These are phyloP conservation scores for Medauroidea extradentata DNA, from an alignment of 1,140 invertebrate genomes.

Conservation along the genomic window DNA sequence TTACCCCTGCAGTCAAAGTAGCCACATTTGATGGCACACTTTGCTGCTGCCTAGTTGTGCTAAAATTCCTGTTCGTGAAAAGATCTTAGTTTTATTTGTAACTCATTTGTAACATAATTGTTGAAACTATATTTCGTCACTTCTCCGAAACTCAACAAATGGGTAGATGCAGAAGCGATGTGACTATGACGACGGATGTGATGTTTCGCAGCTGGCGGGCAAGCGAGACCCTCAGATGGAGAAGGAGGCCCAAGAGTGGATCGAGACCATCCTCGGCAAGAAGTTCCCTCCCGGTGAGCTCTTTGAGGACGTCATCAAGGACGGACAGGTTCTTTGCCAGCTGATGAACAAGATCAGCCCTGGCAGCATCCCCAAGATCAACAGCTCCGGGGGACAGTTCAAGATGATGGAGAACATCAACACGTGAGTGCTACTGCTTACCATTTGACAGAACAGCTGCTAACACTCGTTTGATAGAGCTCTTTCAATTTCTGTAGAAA, in stretches of 20 bases:
- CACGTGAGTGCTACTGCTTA: constrained; percentile 53
- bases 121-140: no score
- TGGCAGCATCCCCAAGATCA: constrained; percentile 78
- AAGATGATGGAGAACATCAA: constrained; percentile 96
- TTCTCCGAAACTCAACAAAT: no score
- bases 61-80: no score
- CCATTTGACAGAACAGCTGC: no score
- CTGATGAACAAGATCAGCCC: constrained; percentile 85
- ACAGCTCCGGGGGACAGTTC: constrained; percentile 84
- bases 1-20: no score
- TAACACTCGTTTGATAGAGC: no score
- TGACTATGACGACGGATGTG: background rate
- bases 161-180: background rate
- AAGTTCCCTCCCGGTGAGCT: constrained; percentile 56
- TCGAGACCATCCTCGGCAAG: constrained; percentile 76
- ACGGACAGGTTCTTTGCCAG: constrained; percentile 85
- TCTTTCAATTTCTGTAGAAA: no score
- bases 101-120: no score
- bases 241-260: constrained; percentile 80
- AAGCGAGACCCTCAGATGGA: constrained; percentile 84
- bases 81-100: no score
- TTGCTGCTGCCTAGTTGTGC: no score
- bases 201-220: constrained; percentile 61
- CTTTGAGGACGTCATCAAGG: constrained; percentile 78
- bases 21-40: no score